Evolutionary conservation across 1,140 invertebrate genomes (phyloP).

Genomic region (Aethina tumida): DNA sequence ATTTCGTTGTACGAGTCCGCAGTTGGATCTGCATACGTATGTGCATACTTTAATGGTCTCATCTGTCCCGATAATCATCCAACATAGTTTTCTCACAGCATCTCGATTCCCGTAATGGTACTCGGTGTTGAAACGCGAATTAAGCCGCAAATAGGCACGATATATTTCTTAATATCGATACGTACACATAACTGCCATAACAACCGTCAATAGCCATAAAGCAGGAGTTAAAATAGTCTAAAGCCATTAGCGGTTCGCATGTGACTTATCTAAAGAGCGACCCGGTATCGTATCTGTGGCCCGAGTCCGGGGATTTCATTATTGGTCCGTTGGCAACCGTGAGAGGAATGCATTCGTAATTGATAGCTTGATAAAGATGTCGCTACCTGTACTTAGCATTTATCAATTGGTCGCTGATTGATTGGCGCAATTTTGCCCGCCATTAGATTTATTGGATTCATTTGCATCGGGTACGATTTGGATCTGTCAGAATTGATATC

Average conservation of each 20-base stretch:
- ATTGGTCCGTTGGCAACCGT: conserved; percentile 13
- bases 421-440: too few species aligned
- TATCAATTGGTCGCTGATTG: conserved; percentile 17
- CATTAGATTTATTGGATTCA: too few species aligned
- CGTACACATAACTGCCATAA: conserved; percentile 15
- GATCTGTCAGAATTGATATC: too few species aligned
- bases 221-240: conserved; percentile 14
- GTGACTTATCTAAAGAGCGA: conserved; percentile 22
- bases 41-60: too few species aligned
- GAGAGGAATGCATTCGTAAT: conserved; percentile 17
- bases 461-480: too few species aligned
- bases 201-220: conserved; percentile 18
- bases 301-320: conserved; percentile 21
- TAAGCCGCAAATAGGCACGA: too few species aligned
- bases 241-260: conserved; percentile 22
- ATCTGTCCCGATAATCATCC: too few species aligned
- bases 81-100: too few species aligned
- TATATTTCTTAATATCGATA: conserved; percentile 3
- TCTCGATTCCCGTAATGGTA: too few species aligned
- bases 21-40: too few species aligned
- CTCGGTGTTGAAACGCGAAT: too few species aligned
- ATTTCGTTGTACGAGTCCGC: too few species aligned
- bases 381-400: conserved; percentile 18
- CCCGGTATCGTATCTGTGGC: conserved; percentile 11
- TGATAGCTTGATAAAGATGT: conserved; percentile 26